Evolutionary conservation across 2,797 vertebrate genomes (phyloP), one percentile per base, ranked within the genome.

Genomic region (Microctenopoma steveboyesi): DNA sequence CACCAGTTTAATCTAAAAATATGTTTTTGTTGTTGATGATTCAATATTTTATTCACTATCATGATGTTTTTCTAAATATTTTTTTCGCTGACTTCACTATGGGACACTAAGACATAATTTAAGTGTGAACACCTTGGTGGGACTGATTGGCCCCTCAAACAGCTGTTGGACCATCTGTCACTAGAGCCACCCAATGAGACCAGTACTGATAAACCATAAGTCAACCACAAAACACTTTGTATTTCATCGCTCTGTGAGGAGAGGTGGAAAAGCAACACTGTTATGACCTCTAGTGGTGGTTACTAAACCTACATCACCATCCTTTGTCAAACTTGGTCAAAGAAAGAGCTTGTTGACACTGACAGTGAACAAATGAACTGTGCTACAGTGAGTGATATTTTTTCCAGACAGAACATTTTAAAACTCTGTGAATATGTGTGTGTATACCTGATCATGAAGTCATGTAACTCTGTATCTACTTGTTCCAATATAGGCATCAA

Each of bases 401-500:
- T 33, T 4, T 3, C 7, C 7, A 0, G 1, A 33, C 5, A 33
- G 7, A 33, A 33, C 7, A 33, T 4, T 30, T 30, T 30, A 30
- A 30, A 30, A 30, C 28, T 4, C 28, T 30, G 28, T 30, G 28
- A 4, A 30, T 30, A 30, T 8, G 1, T 33, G 8, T 25, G 8
- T 25, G 15, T 46, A 8, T 86, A 95, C 95, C 95, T 94, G 49
- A 91, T 83, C 94, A 96, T 93, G 80, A 96, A 96, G 79, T 91
- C 82, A 8, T 95, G 92, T 0, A 96, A 88, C 5, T 90, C 92
- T 30, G 60, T 52, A 69, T 95, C 93, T 7, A 95, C 94, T 53
- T 91, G 91, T 55, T 95, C 92, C 79, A 96, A 82, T 57, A 96
- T 90, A 3, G 95, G 95, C 94, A 95, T 94, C 82, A 96, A 86